These are phyloP conservation scores for Caenorhabditis wallacei DNA, from an alignment of 2,888 invertebrate species.

Conservation along the genomic window DNA sequence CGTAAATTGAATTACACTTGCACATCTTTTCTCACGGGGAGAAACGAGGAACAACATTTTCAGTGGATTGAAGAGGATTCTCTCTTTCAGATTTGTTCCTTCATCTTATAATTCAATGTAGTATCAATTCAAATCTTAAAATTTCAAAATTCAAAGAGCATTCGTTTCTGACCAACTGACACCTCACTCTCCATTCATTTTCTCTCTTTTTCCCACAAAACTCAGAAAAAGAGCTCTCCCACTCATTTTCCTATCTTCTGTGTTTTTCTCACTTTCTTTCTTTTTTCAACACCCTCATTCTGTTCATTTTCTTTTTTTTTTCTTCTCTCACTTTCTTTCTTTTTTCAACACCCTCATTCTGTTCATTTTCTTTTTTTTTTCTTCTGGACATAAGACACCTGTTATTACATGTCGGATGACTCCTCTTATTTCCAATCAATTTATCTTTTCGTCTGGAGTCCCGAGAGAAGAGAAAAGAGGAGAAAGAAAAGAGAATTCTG, in stretches of 20 bases:
- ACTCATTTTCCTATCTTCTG: constrained; percentile 12
- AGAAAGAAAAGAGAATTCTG: background rate
- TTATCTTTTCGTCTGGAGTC: constrained; percentile 47
- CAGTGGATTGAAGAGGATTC: background rate
- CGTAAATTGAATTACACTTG: constrained; percentile 41
- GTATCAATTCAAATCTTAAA: background rate
- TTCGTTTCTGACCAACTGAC: constrained; percentile 31
- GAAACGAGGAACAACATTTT: constrained; percentile 6
- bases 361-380: constrained; percentile 14
- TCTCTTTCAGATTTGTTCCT: background rate
- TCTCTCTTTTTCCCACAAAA: constrained; percentile 12
- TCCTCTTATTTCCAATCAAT: constrained; percentile 40
- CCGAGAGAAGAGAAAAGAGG: background rate
- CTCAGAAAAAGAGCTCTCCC: constrained; percentile 13
- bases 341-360: constrained; percentile 35
- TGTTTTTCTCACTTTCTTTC: constrained; percentile 20
- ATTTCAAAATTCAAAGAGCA: constrained; percentile 34
- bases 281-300: constrained; percentile 36
- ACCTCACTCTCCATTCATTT: background rate
- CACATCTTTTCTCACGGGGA: background rate
- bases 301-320: constrained; percentile 14
- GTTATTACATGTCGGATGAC: constrained; percentile 47
- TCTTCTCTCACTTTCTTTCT: too few relatives aligned
- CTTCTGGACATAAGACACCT: constrained; percentile 36
- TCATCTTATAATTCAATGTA: background rate